Evolutionary conservation across 2,113 vertebrate genomes (phyloP), one percentile per base, ranked within the genome.

Genomic region (Geococcyx californianus): DNA sequence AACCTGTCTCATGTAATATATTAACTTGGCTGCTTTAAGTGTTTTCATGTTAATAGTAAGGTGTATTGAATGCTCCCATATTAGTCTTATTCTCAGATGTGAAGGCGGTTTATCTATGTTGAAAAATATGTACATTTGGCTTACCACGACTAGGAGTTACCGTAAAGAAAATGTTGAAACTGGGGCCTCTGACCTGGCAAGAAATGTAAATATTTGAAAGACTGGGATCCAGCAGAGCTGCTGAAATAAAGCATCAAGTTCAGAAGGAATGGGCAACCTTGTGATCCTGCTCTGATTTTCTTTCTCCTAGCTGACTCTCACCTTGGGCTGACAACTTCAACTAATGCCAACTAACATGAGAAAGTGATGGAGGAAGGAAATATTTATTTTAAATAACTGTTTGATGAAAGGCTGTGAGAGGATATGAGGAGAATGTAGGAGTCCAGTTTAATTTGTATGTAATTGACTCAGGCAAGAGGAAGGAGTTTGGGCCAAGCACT

Each of bases 161-260:
- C 1, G 24, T 91, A 96, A 96, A 78, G 81, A 94, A 96, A 96
- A 96, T 6, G 10, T 51, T 94, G 87, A 91, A 96, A 88, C 49
- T 52, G 78, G 68, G 94, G 62, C 47, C 90, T 84, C 45, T 75
- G 52, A 80, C 67, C 90, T 95, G 88, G 77, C 60, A 64, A 62
- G 67, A 75, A 91, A 59, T 17, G 16, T 33, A 44, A 76, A 63
- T 19, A 38, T 75, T 82, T 97, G 87, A 67, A 89, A 11, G 67
- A 83, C 55, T 19, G 52, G 63, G 68, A 92, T 92, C 69, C 59
- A 80, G 84, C 64, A 86, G 72, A 92, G 72, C 2, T 80, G 81
- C 73, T 89, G 74, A 90, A 96, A 87, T 91, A 79, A 88, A 85
- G 62, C 54, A 18, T 25, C 36, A n/a, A 16, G 64, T 82, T 93